Conservation (phyloP, 1,140 invertebrate genomes). For the Ceratina japonica region DNA sequence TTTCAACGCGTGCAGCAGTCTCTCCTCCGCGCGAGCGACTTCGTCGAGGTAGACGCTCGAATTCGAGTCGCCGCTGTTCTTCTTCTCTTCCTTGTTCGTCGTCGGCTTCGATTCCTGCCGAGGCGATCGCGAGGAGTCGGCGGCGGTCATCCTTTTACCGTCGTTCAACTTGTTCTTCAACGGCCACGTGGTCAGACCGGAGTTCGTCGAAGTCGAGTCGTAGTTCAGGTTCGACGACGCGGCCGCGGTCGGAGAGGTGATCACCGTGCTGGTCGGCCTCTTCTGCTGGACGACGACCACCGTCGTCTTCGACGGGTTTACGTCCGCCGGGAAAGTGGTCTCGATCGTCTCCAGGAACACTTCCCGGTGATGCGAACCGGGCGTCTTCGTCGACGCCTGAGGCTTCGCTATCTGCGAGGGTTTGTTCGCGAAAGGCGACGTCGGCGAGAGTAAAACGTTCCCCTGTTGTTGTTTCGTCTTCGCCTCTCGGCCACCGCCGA, state of each 20-base stretch:
- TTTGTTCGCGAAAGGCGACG: conserved; percentile 71
- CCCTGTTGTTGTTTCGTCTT: conserved; percentile 59
- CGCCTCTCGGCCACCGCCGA: not conserved
- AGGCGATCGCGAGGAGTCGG: conserved; percentile 3
- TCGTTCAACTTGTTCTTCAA: conserved; percentile 82
- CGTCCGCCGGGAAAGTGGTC: conserved; percentile 78
- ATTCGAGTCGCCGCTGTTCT: conserved; percentile 45
- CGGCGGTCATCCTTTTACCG: conserved; percentile 50
- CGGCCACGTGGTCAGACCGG: conserved; percentile 82
- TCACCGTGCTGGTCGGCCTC: conserved; percentile 64
- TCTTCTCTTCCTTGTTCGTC: conserved; percentile 73
- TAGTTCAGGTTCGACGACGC: conserved; percentile 18
- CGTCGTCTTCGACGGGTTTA: conserved; percentile 71
- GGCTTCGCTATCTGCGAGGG: conserved; percentile 82
- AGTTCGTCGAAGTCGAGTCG: conserved; percentile 48
- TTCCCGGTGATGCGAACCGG: conserved; percentile 76
- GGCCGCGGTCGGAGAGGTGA: conserved; percentile 42
- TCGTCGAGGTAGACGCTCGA: conserved; percentile 79
- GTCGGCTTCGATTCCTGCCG: conserved; percentile 41
- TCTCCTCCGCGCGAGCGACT: conserved; percentile 88
- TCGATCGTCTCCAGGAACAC: conserved; percentile 80
- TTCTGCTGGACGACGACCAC: conserved; percentile 64
- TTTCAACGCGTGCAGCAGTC: conserved; percentile 88
- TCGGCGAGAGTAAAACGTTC: conserved; percentile 52
- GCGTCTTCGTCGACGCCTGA: conserved; percentile 80